A percentile compares a stretch with the other conserved stretches of the same genome.
phyloP scores from a whole-genome alignment of 2,888 invertebrate species.

The Ariolimax columbianus region DNA sequence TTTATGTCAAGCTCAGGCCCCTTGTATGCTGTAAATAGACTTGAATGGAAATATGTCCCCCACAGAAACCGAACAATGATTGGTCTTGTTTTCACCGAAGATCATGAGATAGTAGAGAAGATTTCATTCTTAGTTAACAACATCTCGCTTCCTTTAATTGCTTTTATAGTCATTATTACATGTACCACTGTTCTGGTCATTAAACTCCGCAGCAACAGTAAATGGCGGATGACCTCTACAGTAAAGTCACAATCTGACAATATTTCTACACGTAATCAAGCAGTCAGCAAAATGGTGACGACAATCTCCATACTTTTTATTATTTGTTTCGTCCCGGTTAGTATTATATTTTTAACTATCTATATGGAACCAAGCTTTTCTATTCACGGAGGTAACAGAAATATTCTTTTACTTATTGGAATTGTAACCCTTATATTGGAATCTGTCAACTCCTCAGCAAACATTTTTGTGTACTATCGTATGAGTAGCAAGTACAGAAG shows the following conservation, averaged over 20 bases:
- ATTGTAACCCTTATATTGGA: neutral
- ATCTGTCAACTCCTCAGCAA: neutral
- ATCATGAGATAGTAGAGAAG: slow-evolving; percentile 3
- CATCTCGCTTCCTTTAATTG: neutral
- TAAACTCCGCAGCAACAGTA: neutral
- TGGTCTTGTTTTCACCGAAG: neutral
- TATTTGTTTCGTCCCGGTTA: neutral
- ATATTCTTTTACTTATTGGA: neutral
- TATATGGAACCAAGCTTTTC: neutral
- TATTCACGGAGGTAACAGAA: neutral
- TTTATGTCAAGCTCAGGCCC: neutral
- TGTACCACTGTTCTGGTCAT: neutral
- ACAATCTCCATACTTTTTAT: slow-evolving; percentile 9
- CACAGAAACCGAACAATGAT: slow-evolving; percentile 3
- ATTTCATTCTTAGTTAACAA: slow-evolving; percentile 8
- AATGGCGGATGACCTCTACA: neutral
- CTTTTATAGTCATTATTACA: neutral
- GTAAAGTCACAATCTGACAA: neutral
- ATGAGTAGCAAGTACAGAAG: slow-evolving; percentile 15
- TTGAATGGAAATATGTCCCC: neutral
- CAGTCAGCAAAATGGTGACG: slow-evolving; percentile 13
- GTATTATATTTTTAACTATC: neutral
- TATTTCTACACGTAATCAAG: neutral
- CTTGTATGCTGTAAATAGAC: neutral
- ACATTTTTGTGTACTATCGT: slow-evolving; percentile 11